phyloP scores from a whole-genome alignment of 1,140 invertebrate genomes.

The Caenorhabditis remanei region DNA sequence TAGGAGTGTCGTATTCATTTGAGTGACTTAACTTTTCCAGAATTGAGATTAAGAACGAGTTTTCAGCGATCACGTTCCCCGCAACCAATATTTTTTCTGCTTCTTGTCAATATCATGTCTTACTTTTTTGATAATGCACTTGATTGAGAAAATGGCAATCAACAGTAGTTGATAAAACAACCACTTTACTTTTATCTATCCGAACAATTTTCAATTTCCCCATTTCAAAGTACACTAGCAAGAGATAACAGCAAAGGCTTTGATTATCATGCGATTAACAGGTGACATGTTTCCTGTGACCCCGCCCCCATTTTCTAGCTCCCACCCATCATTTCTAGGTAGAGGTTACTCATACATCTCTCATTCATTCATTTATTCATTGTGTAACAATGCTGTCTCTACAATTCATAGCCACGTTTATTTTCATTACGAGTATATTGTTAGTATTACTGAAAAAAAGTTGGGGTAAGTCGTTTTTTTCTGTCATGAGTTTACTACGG shows the following conservation, averaged over 20 bases:
- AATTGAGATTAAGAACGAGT: too few relatives aligned
- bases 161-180: not conserved
- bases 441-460: slow-evolving; percentile 7
- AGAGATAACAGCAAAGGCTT: not conserved
- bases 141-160: not conserved
- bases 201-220: not conserved
- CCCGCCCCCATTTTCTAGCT: slow-evolving; percentile 16
- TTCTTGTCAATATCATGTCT: too few relatives aligned
- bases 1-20: too few relatives aligned
- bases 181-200: not conserved
- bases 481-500: not conserved
- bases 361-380: not conserved
- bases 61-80: too few relatives aligned
- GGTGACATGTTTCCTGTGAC: not conserved
- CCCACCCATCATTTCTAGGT: slow-evolving; percentile 1
- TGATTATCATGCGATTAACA: slow-evolving; percentile 39
- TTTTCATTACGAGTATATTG: slow-evolving; percentile 6
- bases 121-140: too few relatives aligned
- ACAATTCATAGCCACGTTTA: not conserved
- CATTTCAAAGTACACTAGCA: slow-evolving; percentile 22
- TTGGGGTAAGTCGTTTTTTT: slow-evolving; percentile 8
- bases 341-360: not conserved
- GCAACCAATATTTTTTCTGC: too few relatives aligned
- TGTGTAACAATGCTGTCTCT: not conserved
- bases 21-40: too few relatives aligned